phyloP scores from a whole-genome alignment of 92 coral and sea anemone species.

The Epizoanthus stellaris region DNA sequence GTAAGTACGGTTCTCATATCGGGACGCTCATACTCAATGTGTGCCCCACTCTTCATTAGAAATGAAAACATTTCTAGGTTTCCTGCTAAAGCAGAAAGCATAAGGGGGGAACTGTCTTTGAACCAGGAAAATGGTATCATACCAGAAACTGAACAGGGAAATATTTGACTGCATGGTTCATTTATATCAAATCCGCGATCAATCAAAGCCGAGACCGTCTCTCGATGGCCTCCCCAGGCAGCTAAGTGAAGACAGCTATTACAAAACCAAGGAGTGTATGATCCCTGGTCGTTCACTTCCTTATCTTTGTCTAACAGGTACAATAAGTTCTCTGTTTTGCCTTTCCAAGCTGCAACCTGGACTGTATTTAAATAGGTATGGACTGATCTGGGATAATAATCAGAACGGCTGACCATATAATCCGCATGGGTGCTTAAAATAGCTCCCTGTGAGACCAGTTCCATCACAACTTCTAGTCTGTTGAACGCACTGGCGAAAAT shows the following conservation, averaged over 20 bases:
- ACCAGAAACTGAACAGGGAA: neutral
- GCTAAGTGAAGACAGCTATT: neutral
- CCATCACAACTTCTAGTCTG: neutral
- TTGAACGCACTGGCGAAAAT: neutral
- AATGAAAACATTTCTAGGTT: slow-evolving; percentile 16
- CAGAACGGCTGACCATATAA: too few relatives aligned
- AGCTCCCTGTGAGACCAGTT: neutral
- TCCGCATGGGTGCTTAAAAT: too few relatives aligned
- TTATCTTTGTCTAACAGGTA: neutral
- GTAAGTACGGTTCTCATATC: neutral
- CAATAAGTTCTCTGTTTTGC: neutral
- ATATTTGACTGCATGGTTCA: neutral
- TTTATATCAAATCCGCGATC: neutral
- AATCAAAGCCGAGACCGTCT: neutral
- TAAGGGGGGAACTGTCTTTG: neutral
- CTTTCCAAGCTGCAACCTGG: neutral
- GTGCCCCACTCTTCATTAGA: slow-evolving; percentile 2
- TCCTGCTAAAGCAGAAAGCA: slow-evolving; percentile 2
- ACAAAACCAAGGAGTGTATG: neutral
- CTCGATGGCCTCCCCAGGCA: neutral
- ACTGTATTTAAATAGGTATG: neutral
- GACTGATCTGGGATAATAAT: too few relatives aligned
- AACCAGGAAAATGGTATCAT: neutral
- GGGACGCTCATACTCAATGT: neutral
- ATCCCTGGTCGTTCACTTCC: neutral